phyloP scores from a whole-genome alignment of 1,140 invertebrate species.

The Tetragnatha versicolor region DNA sequence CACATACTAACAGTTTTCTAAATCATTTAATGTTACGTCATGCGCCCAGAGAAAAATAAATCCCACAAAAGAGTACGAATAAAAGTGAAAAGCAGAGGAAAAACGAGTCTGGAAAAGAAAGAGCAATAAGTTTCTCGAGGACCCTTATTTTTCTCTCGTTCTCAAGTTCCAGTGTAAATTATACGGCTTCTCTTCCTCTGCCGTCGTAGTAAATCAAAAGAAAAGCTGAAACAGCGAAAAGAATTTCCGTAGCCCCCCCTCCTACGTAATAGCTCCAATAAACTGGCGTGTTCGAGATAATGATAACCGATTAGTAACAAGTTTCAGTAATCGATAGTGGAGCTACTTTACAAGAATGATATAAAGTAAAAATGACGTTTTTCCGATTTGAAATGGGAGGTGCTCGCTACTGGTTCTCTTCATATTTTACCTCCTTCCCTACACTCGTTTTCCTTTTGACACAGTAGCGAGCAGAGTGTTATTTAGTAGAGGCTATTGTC shows the following conservation, averaged over 20 bases:
- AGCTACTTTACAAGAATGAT: conserved; percentile 33
- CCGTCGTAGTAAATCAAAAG: conserved; percentile 1
- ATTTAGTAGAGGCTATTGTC: not conserved
- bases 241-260: not conserved
- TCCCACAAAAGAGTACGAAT: no score
- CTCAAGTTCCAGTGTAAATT: conserved; percentile 4
- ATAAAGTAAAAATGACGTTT: conserved; percentile 41
- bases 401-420: not conserved
- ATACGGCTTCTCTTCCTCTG: conserved; percentile 9
- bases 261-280: conserved; percentile 46
- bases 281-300: conserved; percentile 49
- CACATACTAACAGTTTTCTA: no score
- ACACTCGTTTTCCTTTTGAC: not conserved
- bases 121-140: no score
- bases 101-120: no score
- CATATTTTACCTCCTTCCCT: no score
- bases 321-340: conserved; percentile 41
- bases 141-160: not conserved
- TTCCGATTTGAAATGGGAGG: conserved; percentile 20
- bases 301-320: conserved; percentile 51
- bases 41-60: no score
- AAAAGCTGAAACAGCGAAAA: conserved; percentile 14
- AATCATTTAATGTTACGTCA: no score
- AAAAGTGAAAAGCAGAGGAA: no score
- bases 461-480: no score